Evolutionary conservation across 2,797 vertebrate genomes (phyloP).

Genomic region (Diplodus sargus): DNA sequence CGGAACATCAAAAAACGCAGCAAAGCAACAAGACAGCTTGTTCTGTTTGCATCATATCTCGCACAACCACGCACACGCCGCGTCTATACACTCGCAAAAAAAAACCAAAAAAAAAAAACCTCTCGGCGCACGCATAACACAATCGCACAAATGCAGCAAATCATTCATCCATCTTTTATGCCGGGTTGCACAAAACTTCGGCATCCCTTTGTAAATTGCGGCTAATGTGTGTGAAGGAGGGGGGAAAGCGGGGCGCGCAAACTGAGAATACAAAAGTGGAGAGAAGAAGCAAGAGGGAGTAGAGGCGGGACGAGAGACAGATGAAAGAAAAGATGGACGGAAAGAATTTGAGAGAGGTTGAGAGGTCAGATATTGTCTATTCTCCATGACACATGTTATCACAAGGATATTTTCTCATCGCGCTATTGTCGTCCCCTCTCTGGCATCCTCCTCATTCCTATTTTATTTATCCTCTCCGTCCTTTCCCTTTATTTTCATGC

Average conservation of each 20-base stretch:
- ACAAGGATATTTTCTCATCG: neutral
- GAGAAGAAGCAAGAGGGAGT: slow-evolving; percentile 34
- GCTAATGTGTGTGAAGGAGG: slow-evolving; percentile 55
- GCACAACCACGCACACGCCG: slow-evolving; percentile 60
- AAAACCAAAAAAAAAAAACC: neutral
- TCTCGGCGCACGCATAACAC: slow-evolving; percentile 43
- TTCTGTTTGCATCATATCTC: slow-evolving; percentile 79
- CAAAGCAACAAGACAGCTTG: slow-evolving; percentile 75
- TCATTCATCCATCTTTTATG: slow-evolving; percentile 77
- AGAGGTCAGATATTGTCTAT: slow-evolving; percentile 38
- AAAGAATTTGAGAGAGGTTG: slow-evolving; percentile 8
- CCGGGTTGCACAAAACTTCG: slow-evolving; percentile 67
- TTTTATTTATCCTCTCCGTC: slow-evolving; percentile 31
- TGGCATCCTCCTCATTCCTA: slow-evolving; percentile 31
- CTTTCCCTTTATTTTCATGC: slow-evolving; percentile 31
- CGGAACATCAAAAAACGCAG: slow-evolving; percentile 80
- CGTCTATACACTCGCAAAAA: slow-evolving; percentile 51
- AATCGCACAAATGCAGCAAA: slow-evolving; percentile 69
- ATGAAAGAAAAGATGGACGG: slow-evolving; percentile 14
- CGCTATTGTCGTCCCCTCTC: slow-evolving; percentile 22
- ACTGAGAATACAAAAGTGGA: slow-evolving; percentile 50
- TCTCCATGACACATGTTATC: slow-evolving; percentile 34
- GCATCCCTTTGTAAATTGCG: slow-evolving; percentile 66
- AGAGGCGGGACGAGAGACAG: slow-evolving; percentile 23
- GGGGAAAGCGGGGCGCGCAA: slow-evolving; percentile 19